phyloP scores from a whole-genome alignment of 1,140 invertebrate genomes.

The Aphis gossypii region DNA sequence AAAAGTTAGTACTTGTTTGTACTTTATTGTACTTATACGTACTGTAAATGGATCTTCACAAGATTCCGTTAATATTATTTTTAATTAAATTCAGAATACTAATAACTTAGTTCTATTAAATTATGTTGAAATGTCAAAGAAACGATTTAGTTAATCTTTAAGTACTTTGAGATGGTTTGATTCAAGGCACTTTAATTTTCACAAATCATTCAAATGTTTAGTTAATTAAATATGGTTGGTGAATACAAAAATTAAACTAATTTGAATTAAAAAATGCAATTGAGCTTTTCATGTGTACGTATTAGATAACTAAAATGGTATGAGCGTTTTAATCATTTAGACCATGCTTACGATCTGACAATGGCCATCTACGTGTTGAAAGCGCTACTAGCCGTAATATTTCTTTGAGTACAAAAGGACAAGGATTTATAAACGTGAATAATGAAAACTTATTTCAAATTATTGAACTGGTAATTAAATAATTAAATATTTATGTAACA shows the following conservation, averaged over 20 bases:
- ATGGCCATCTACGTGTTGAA: conserved; percentile 73
- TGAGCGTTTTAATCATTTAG: conserved; percentile 62
- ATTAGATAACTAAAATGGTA: background rate
- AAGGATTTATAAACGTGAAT: conserved; percentile 71
- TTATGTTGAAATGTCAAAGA: too few relatives aligned
- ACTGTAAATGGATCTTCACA: too few relatives aligned
- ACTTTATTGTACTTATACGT: too few relatives aligned
- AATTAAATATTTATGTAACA: background rate
- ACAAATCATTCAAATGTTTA: too few relatives aligned
- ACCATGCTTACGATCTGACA: conserved; percentile 70
- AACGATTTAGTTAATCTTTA: too few relatives aligned
- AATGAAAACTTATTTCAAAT: conserved; percentile 68
- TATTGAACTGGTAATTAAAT: conserved; percentile 64
- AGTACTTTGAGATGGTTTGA: too few relatives aligned
- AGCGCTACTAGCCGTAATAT: conserved; percentile 73
- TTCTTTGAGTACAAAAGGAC: conserved; percentile 70
- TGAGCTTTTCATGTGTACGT: background rate
- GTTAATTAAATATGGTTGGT: too few relatives aligned
- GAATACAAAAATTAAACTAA: background rate
- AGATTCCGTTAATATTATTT: too few relatives aligned
- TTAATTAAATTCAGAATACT: too few relatives aligned
- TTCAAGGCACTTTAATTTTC: too few relatives aligned
- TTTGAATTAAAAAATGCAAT: background rate
- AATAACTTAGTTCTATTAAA: too few relatives aligned
- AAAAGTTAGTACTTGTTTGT: too few relatives aligned